phyloP scores from a whole-genome alignment of 2,797 vertebrate species.

The Acanthis flammea region DNA sequence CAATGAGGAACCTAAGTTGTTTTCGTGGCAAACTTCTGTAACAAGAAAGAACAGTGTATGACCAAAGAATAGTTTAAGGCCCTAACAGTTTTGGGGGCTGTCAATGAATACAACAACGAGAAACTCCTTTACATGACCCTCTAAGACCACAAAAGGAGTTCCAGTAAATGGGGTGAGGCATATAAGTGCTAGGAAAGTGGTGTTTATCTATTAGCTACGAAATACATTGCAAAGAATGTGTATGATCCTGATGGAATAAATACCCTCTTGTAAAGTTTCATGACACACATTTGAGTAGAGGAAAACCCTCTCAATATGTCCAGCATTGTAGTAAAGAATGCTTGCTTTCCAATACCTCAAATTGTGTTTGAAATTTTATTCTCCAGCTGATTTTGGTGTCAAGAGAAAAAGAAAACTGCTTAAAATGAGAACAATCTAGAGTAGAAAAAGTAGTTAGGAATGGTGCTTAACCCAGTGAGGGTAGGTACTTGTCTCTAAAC shows the following conservation, averaged over 20 bases:
- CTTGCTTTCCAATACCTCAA: neutral
- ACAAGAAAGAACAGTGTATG: neutral
- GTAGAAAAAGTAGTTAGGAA: neutral
- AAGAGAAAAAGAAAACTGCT: neutral
- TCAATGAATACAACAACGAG: neutral
- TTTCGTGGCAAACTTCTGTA: neutral
- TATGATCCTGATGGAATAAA: neutral
- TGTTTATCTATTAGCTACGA: neutral
- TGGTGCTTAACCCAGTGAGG: neutral
- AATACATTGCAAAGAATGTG: neutral
- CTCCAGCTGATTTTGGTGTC: neutral
- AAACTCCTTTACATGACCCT: neutral
- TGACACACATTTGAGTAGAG: neutral
- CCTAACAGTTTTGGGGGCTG: neutral
- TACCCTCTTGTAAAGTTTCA: neutral
- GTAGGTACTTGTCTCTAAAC: neutral
- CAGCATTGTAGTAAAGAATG: rapidly evolving
- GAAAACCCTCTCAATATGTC: neutral
- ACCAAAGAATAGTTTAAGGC: neutral
- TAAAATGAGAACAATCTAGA: neutral
- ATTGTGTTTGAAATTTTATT: neutral
- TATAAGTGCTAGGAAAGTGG: neutral
- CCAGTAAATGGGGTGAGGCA: neutral
- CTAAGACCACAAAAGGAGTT: neutral
- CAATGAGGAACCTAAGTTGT: neutral